Percentiles rank a stretch among this genome's conserved stretches.
Evolutionary conservation across 2,888 invertebrate species (phyloP).

Genomic region (Diloba caeruleocephala): DNA sequence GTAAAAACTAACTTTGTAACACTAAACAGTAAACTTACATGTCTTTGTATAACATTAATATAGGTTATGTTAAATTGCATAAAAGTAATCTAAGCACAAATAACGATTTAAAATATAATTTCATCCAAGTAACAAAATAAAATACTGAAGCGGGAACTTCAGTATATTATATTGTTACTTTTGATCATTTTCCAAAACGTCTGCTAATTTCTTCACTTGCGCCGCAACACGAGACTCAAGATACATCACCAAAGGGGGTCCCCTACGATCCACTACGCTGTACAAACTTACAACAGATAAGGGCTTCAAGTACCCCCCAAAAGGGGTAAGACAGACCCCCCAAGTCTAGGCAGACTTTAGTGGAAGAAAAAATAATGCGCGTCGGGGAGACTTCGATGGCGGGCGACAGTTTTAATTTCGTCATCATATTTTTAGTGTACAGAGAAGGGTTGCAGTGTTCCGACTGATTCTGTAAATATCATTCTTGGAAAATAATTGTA

Average conservation of each 20-base stretch:
- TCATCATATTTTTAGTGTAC: constrained; percentile 51
- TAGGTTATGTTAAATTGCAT: no score
- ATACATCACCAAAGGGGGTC: constrained; percentile 85
- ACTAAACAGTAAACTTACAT: no score
- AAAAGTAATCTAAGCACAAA: no score
- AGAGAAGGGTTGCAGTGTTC: constrained; percentile 3
- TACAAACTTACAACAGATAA: constrained; percentile 89
- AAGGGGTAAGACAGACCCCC: constrained; percentile 87
- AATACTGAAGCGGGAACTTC: no score
- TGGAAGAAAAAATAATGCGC: constrained; percentile 84
- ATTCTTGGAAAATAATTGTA: neutral
- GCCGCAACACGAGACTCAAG: constrained; percentile 81
- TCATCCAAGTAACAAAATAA: no score
- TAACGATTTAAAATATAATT: no score
- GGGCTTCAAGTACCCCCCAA: constrained; percentile 87
- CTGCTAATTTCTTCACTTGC: constrained; percentile 50
- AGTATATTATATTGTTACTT: no score
- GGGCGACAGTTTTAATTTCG: constrained; percentile 50
- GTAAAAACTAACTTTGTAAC: no score
- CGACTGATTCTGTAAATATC: neutral
- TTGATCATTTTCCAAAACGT: constrained; percentile 20
- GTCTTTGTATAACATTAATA: no score
- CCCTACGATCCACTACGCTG: constrained; percentile 87
- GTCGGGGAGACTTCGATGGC: constrained; percentile 66
- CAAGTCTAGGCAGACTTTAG: constrained; percentile 82